These are phyloP conservation scores for Bradypodion pumilum DNA, from an alignment of 2,797 vertebrate genomes.

Conservation along the genomic window DNA sequence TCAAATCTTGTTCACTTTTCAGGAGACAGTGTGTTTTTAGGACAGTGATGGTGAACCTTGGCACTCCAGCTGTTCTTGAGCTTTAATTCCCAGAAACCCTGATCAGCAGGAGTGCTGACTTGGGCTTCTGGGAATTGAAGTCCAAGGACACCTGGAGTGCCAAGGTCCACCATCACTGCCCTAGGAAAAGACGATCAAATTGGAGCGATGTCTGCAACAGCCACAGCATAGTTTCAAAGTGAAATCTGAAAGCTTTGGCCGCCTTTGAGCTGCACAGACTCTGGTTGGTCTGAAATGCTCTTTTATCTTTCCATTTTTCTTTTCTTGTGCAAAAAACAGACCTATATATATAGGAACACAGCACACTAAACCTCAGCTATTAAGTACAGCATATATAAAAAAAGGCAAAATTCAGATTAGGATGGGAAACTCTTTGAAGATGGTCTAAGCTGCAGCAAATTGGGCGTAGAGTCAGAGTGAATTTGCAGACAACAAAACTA, in stretches of 20 bases:
- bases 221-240: conserved; percentile 48
- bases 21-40: conserved; percentile 15
- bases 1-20: conserved; percentile 40
- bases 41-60: no score
- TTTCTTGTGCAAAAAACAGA: background rate
- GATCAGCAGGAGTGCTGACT: no score
- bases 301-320: background rate
- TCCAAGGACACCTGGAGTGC: no score
- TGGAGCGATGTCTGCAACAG: conserved; percentile 54
- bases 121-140: no score
- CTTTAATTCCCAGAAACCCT: no score
- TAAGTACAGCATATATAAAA: background rate
- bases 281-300: background rate
- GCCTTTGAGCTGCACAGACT: background rate
- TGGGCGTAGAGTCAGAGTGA: background rate
- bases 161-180: no score
- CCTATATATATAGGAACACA: background rate
- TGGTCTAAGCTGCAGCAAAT: background rate
- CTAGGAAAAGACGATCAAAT: conserved; percentile 48
- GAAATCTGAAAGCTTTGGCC: background rate
- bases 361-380: background rate
- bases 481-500: background rate
- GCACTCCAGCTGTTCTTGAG: no score
- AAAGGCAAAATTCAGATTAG: background rate
- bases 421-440: background rate